Base-by-base conservation (phyloP, 2,888 invertebrate genomes). In the Tetropium fuscum region DNA sequence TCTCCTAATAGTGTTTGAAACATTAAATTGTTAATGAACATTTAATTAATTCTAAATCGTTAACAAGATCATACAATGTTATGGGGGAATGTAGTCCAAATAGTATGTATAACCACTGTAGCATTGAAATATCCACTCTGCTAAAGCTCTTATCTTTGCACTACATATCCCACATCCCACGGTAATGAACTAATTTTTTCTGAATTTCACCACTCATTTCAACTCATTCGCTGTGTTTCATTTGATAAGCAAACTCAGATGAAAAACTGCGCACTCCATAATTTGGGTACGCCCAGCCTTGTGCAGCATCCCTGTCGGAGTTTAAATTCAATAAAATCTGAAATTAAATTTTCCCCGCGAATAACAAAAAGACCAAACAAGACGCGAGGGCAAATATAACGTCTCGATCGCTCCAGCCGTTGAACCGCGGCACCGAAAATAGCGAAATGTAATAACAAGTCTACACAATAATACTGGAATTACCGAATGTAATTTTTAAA, bases 281-380 rank as follows among this genome's bases (percentile, higher is more conserved):
- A 20, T 32, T 34, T 18, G 11, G 30, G 19, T 11, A 32, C 6
- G 19, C 18, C n/a, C n/a, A n/a, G n/a, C 11, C 19, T 32, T 18
- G 10, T 10, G 20, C 20, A 22, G 3, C 47, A 30, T n/a, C 32
- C 18, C 20, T 27, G 11, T 53, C 53, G 13, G 44, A 34, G 53
- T 58, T 53, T 51, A 55, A 41, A 60, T 63, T 53, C 66, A 66
- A 59, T 66, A 66, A 61, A 59, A 59, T 58, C 53, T 41, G 15
- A 58, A 66, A 66, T 63, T 63, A 59, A 60, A 66, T 66, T 66
- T 61, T 41, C 53, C 53, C 49, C 51, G 54, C 44, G 61, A 45
- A 51, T 43, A 59, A 61, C 53, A 59, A 57, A 59, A 59, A 51
- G 51, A 27, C 36, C 34, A 25, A 44, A 25, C 54, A 45, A 54